Conservation (phyloP, 2,113 vertebrate species). For the Myrmecophaga tridactyla region DNA sequence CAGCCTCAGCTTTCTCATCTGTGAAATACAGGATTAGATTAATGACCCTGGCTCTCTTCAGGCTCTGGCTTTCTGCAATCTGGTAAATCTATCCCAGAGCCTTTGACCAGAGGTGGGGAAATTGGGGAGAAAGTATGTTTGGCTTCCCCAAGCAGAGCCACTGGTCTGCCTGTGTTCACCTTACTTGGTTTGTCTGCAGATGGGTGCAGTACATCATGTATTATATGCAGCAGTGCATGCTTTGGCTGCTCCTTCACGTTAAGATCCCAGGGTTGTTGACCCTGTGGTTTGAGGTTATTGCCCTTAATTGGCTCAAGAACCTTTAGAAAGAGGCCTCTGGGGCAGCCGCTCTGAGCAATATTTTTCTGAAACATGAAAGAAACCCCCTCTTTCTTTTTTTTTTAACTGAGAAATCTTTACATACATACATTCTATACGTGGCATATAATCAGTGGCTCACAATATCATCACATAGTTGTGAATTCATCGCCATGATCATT, state of each 20-base stretch:
- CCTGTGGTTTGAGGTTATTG: background rate
- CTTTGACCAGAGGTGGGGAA: conserved; percentile 15
- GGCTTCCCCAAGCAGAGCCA: background rate
- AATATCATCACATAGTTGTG: no score
- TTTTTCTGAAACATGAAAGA: conserved; percentile 38
- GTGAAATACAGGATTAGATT: conserved; percentile 21
- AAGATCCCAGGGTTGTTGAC: background rate
- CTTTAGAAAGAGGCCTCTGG: background rate
- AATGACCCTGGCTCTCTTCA: background rate
- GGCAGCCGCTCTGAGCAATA: background rate
- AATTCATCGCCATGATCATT: no score
- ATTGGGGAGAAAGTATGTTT: background rate
- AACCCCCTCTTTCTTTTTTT: background rate
- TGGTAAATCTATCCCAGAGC: background rate
- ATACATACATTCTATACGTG: no score
- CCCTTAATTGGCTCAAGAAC: background rate
- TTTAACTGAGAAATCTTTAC: no score
- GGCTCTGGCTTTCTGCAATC: background rate
- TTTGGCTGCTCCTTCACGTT: background rate
- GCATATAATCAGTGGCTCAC: no score
- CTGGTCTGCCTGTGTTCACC: background rate
- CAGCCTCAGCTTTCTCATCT: conserved; percentile 41
- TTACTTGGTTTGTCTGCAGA: background rate
- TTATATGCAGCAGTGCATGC: background rate
- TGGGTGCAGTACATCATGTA: background rate